Conservation (phyloP, 2,113 vertebrate genomes). For the Oncorhynchus clarkii region DNA sequence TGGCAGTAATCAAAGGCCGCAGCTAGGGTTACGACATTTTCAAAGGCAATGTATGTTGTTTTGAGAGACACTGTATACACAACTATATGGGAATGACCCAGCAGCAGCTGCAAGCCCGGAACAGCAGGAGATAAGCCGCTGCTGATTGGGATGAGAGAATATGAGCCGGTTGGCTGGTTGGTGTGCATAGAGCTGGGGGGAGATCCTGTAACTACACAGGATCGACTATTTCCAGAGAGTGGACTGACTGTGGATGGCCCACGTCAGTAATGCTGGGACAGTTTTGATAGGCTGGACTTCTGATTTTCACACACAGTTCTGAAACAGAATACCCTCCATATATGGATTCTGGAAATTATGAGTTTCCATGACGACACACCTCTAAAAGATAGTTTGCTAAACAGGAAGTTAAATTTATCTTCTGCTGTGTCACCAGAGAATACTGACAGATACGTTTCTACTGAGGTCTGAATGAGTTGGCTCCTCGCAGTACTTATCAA, state of each 20-base stretch:
- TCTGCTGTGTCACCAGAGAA: no score
- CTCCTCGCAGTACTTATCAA: no score
- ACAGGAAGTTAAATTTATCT: no score
- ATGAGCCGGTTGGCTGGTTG: slow-evolving; percentile 53
- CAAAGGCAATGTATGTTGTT: slow-evolving; percentile 48
- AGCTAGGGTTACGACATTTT: slow-evolving; percentile 48
- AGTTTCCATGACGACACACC: no score
- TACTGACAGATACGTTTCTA: no score
- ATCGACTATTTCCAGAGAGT: slow-evolving; percentile 46
- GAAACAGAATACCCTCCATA: no score
- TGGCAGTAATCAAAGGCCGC: slow-evolving; percentile 53
- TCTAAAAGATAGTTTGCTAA: no score
- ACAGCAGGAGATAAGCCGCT: slow-evolving; percentile 67
- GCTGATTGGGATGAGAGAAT: slow-evolving; percentile 68
- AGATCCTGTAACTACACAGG: slow-evolving; percentile 31
- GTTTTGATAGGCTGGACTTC: no score
- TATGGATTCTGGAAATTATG: no score
- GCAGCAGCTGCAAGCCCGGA: slow-evolving; percentile 68
- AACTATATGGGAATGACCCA: slow-evolving; percentile 58
- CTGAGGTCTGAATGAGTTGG: no score
- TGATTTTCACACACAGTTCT: no score
- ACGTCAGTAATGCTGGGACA: slow-evolving; percentile 32
- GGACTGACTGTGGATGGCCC: slow-evolving; percentile 2
- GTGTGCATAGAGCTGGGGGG: slow-evolving; percentile 25
- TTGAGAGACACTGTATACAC: slow-evolving; percentile 49